Conservation (phyloP, 2,113 vertebrate species). For the Nipponia nippon region DNA sequence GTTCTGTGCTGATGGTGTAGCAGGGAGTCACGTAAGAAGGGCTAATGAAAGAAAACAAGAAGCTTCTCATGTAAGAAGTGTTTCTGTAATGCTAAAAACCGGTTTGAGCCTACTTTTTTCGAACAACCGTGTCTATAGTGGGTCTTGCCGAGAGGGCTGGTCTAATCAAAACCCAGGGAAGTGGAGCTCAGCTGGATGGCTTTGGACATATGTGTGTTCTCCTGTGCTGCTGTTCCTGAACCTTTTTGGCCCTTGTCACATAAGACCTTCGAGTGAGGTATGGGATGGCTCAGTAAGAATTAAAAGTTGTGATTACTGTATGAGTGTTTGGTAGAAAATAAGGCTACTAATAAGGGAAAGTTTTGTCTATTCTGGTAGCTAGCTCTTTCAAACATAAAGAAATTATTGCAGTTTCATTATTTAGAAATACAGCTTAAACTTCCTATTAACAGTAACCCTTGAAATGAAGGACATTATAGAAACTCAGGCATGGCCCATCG, state of each 20-base stretch:
- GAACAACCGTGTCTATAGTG: fast-evolving
- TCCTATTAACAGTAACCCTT: neutral
- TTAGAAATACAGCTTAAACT: neutral
- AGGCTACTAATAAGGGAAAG: neutral
- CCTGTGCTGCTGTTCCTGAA: neutral
- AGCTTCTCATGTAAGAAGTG: neutral
- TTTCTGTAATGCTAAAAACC: neutral
- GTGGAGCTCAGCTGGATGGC: neutral
- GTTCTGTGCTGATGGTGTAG: neutral
- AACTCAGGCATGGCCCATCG: fast-evolving
- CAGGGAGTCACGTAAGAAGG: neutral
- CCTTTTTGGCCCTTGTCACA: neutral
- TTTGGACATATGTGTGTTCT: fast-evolving
- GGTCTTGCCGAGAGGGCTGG: neutral
- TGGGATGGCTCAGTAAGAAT: neutral
- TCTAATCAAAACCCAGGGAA: neutral
- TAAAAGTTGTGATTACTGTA: neutral
- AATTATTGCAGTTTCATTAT: neutral
- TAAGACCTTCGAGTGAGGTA: neutral
- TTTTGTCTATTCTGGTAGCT: neutral
- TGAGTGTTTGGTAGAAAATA: neutral
- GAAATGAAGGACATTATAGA: neutral
- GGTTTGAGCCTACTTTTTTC: neutral
- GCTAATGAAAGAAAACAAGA: neutral
- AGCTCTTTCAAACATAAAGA: neutral